Evolutionary conservation across 2,797 vertebrate genomes (phyloP), one percentile per base, ranked within the genome.

Genomic region (Aeoliscus strigatus): DNA sequence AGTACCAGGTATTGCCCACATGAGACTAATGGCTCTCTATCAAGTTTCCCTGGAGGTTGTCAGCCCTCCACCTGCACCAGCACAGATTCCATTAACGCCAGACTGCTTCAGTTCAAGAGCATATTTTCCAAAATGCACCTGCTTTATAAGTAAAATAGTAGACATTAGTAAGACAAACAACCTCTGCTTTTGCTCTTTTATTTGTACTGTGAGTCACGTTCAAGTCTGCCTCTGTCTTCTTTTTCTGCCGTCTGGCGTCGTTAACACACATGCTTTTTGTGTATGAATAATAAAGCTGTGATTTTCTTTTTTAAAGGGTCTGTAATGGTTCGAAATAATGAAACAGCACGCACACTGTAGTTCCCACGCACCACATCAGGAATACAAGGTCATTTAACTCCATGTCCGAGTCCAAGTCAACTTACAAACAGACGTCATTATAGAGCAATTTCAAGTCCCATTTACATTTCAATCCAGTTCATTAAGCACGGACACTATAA

Each of bases 111-210:
- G 54, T 71, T 80, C 78, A 75, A 82, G 67, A 79, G 76, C 69
- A 55, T 51, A 65, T 77, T 77, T 76, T 67, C 54, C 39, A 51
- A 80, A 82, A 77, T 37, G 62, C 49, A 26, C 27, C 76, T 75
- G 70, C 70, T 85, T 81, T 83, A 67, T 79, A 81, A 83, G 80
- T 83, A 59, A 78, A 80, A 81, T 75, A 57, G 73, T 49, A 63
- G 71, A 76, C 71, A 78, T 77, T 68, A 74, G 66, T 39, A 62
- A 76, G 61, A 75, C 67, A 75, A 71, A 77, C 79, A 69, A 25
- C 71, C 74, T 56, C 73, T 66, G 21, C 51, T 27, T 36, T 36
- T 29, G 49, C 40, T 49, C 65, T 61, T 66, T 70, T 51, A 60
- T 60, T 62, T 39, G n/a, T n/a, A n/a, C 49, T 49, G 55, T 44